Percentiles rank a stretch among this genome's conserved stretches.
phyloP scores from a whole-genome alignment of 2,888 invertebrate genomes.

The Pammene aurita region DNA sequence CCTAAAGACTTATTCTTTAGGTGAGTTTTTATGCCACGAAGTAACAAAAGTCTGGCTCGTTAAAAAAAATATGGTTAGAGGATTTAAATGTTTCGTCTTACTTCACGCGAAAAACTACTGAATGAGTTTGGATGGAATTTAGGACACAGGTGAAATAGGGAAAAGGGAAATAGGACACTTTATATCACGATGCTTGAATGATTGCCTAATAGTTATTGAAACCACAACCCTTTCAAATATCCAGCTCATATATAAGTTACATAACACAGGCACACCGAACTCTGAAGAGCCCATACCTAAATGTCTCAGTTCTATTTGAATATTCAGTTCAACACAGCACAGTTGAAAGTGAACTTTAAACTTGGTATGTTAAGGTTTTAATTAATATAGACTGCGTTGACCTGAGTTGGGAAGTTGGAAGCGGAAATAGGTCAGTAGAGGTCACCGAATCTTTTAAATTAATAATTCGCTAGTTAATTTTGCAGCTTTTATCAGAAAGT shows the following conservation, averaged over 20 bases:
- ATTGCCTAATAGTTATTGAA: too few species aligned
- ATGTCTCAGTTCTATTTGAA: constrained; percentile 71
- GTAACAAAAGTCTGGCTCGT: too few species aligned
- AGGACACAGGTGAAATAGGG: too few species aligned
- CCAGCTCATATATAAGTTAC: background rate
- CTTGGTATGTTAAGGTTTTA: constrained; percentile 42
- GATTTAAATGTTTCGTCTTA: too few species aligned
- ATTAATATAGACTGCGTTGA: constrained; percentile 54
- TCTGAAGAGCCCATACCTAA: constrained; percentile 59
- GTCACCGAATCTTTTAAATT: constrained; percentile 67
- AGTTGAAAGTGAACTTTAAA: constrained; percentile 46
- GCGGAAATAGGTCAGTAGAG: constrained; percentile 72
- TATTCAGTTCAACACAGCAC: constrained; percentile 40
- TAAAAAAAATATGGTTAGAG: too few species aligned
- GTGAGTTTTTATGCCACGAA: too few species aligned
- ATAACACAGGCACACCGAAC: constrained; percentile 45
- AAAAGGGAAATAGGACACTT: too few species aligned
- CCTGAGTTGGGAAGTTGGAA: constrained; percentile 58
- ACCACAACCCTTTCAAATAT: background rate
- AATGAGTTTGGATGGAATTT: too few species aligned
- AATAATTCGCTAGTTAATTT: constrained; percentile 39
- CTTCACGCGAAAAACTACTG: too few species aligned
- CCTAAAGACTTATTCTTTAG: too few species aligned
- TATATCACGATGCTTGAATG: too few species aligned
- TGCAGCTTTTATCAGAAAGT: background rate